Percentiles rank a stretch among this genome's conserved stretches.
These are phyloP conservation scores for Drosophila jambulina DNA, from an alignment of 1,140 invertebrate species.

Conservation along the genomic window DNA sequence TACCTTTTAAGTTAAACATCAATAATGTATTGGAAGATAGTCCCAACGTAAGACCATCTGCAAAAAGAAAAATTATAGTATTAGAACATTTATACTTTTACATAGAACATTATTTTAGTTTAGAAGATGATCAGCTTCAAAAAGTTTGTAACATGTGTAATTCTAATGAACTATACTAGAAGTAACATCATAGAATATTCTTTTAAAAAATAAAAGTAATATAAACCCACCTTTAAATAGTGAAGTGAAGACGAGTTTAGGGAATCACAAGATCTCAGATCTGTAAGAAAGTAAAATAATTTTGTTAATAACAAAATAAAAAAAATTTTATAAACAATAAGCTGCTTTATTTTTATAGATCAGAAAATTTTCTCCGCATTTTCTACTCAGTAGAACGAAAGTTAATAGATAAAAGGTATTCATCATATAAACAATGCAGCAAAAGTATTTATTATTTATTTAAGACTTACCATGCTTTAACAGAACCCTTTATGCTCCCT, in stretches of 20 bases:
- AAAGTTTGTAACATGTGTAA: slow-evolving; percentile 74
- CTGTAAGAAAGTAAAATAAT: not conserved
- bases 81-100: not conserved
- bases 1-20: slow-evolving; percentile 17
- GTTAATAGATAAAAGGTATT: slow-evolving; percentile 75
- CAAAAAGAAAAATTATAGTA: not conserved
- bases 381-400: slow-evolving; percentile 80
- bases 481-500: not conserved
- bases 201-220: not conserved
- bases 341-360: slow-evolving; percentile 10
- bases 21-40: too few species aligned
- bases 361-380: slow-evolving; percentile 70
- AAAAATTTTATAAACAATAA: not conserved
- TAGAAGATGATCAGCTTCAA: slow-evolving; percentile 54
- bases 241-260: too few species aligned
- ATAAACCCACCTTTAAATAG: slow-evolving; percentile 9
- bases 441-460: not conserved
- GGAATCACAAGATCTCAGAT: not conserved
- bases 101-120: not conserved
- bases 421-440: slow-evolving; percentile 53
- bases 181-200: slow-evolving; percentile 57
- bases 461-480: slow-evolving; percentile 27
- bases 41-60: not conserved
- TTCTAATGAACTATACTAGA: slow-evolving; percentile 84
- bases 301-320: not conserved